These are phyloP conservation scores for Dryoscopus gambensis DNA, from an alignment of 2,113 vertebrate species.

Conservation along the genomic window DNA sequence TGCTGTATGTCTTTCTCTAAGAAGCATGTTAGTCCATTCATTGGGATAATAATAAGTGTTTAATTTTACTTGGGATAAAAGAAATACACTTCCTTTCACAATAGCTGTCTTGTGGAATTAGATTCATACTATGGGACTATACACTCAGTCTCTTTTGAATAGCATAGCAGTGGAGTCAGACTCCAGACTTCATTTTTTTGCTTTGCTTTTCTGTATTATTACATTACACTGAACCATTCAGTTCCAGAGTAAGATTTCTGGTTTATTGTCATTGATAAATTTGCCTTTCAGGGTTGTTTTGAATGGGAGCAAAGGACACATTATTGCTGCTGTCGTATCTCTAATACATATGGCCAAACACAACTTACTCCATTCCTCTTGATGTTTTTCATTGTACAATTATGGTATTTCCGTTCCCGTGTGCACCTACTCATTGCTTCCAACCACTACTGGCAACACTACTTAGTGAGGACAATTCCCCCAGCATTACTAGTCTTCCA, in stretches of 20 bases:
- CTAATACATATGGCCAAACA: not conserved
- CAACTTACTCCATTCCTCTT: not conserved
- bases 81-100: not conserved
- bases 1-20: not conserved
- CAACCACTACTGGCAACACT: not conserved
- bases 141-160: not conserved
- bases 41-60: not conserved
- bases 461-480: accelerated
- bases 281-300: not conserved
- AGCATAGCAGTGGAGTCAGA: not conserved
- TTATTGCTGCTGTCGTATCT: not conserved
- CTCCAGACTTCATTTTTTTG: not conserved
- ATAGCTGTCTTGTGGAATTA: not conserved
- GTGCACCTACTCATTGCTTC: not conserved
- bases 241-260: not conserved
- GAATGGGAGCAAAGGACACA: not conserved
- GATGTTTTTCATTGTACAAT: not conserved
- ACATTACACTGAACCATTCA: not conserved
- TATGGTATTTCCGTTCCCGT: not conserved
- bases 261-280: not conserved
- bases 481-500: not conserved
- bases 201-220: not conserved
- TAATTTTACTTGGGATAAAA: not conserved
- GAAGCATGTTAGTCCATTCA: not conserved
- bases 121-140: not conserved